Conservation (phyloP, 1,140 invertebrate genomes). For the Drosophila tani region DNA sequence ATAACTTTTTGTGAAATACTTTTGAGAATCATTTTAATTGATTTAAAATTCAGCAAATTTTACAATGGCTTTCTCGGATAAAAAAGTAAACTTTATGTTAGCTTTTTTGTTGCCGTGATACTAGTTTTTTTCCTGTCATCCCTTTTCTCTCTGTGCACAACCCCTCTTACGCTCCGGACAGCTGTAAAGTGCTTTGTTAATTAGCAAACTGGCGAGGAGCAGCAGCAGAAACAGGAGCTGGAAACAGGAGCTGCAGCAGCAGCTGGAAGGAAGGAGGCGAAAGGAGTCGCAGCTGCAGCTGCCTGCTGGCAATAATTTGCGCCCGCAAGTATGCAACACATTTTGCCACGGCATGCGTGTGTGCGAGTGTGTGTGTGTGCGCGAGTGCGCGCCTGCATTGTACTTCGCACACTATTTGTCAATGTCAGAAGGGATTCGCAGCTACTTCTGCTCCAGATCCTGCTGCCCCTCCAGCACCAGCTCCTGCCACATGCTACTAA, state of each 20-base stretch:
- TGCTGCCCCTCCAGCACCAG: background rate
- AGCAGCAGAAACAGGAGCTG: constrained; percentile 5
- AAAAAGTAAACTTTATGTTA: no score
- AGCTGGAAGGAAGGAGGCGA: background rate
- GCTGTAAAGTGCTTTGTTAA: constrained; percentile 82
- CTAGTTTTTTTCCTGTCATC: no score
- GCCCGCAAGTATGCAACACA: constrained; percentile 80
- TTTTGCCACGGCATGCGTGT: constrained; percentile 64
- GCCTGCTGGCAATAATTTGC: constrained; percentile 77
- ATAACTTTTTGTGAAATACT: no score
- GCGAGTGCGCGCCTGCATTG: constrained; percentile 50
- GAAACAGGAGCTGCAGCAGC: constrained; percentile 10
- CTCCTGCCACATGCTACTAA: constrained; percentile 7
- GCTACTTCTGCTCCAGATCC: constrained; percentile 35
- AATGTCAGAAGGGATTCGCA: constrained; percentile 69
- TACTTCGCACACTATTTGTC: constrained; percentile 79
- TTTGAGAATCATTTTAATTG: no score
- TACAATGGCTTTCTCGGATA: no score
- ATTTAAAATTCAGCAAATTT: no score
- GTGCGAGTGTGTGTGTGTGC: constrained; percentile 4
- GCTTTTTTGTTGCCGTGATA: no score
- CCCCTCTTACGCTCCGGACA: constrained; percentile 20
- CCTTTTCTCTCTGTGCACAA: background rate
- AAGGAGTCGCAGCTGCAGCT: constrained; percentile 41
- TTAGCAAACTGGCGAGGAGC: constrained; percentile 69